Conservation (phyloP, 2,888 invertebrate genomes). For the Euzophera pinguis region DNA sequence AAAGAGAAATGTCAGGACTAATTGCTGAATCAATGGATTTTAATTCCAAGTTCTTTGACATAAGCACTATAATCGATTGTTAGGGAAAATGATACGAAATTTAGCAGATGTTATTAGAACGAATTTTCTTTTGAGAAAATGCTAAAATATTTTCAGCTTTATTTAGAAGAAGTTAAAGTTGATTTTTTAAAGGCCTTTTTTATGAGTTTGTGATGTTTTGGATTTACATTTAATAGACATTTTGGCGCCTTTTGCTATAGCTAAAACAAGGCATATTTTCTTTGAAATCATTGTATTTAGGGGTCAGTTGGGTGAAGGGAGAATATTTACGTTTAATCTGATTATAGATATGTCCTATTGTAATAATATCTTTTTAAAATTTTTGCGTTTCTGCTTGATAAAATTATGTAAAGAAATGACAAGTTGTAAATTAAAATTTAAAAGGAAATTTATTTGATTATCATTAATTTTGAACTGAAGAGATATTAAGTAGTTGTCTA, state of each 20-base stretch:
- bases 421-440: too few species aligned
- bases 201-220: not conserved
- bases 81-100: not conserved
- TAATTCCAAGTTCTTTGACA: not conserved
- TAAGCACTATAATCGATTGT: constrained; percentile 5
- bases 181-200: not conserved
- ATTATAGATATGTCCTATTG: too few species aligned
- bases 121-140: not conserved
- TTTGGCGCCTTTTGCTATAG: not conserved
- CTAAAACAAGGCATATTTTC: not conserved
- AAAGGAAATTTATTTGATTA: too few species aligned
- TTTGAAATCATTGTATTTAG: not conserved
- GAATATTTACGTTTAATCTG: too few species aligned
- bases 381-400: too few species aligned
- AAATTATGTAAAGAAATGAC: too few species aligned
- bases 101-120: not conserved
- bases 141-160: not conserved
- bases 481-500: too few species aligned
- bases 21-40: constrained; percentile 4
- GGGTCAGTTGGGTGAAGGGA: not conserved
- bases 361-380: too few species aligned
- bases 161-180: not conserved
- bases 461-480: too few species aligned
- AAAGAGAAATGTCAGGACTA: constrained; percentile 5
- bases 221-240: not conserved